Conservation (phyloP, 2,113 vertebrate genomes). For the Rhagologus leucostigma region DNA sequence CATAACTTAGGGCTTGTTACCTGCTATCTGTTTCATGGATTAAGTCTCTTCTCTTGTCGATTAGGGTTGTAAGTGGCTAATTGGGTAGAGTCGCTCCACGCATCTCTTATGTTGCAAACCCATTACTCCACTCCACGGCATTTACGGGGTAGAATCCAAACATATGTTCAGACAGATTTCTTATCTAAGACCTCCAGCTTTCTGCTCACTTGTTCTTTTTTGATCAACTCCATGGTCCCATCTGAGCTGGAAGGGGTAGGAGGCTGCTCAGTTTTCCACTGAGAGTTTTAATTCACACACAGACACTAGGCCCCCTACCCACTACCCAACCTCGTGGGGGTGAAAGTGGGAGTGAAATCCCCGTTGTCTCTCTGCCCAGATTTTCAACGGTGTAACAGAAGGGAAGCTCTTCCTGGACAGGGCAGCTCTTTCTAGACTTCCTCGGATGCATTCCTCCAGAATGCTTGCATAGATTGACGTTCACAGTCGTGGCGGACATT, state of each 20-base stretch:
- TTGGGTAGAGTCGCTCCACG: accelerated
- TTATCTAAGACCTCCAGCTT: neutral
- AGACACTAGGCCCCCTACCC: neutral
- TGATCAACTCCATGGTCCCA: neutral
- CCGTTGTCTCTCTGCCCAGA: neutral
- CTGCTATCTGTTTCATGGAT: neutral
- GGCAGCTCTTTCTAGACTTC: neutral
- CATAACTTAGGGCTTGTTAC: neutral
- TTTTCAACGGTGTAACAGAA: neutral
- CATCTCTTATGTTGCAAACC: neutral
- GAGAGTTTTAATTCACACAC: neutral
- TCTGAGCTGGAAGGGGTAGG: neutral
- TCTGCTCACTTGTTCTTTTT: neutral
- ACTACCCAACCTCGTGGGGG: neutral
- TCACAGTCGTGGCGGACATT: neutral
- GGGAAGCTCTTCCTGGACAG: neutral
- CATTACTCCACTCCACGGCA: no score
- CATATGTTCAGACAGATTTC: neutral
- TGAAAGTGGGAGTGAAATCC: neutral
- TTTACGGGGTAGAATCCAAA: neutral
- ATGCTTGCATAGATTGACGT: accelerated
- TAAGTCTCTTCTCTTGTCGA: neutral
- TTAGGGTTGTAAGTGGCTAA: no score
- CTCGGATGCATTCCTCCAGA: neutral
- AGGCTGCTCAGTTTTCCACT: neutral